Base-by-base conservation (phyloP, 2,888 invertebrate species). In the Drosophila paranaensis region DNA sequence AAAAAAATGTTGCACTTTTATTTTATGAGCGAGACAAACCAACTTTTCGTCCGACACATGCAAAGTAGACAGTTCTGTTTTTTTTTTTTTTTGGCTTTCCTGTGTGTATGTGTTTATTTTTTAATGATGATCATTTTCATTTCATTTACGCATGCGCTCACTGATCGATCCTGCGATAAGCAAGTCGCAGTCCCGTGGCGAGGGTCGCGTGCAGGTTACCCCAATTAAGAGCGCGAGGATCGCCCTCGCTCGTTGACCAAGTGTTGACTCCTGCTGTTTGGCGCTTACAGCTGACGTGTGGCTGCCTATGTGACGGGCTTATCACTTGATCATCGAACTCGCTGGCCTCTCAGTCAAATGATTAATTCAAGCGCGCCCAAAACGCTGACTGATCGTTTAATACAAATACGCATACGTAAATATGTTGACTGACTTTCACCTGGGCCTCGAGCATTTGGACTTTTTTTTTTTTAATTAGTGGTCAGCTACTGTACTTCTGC, bases 201-300 rank as follows among this genome's bases (percentile, higher is more conserved):
- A 89, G 85, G 79, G 79, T 87, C 73, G 67, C 67, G 75, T 68
- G 81, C 74, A 64, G 57, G 37, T 63, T 66, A 69, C 61, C 81
- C 82, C 80, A 75, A 77, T 73, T 81, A 82, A 62, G 58, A 40
- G 55, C 69, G 55, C 63, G 33, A 61, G 61, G 57, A 58, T 66
- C 74, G 46, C 57, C 77, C 72, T 68, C 68, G 61, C 57, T 40
- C 37, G 40, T 48, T 57, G 64, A 30, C 62, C 60, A 88, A 87
- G 90, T 87, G 89, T 90, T 71, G 90, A 74, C 89, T 88, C 89
- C 89, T 90, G 86, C 90, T 77, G 89, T 89, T 91, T 91, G 91
- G 92, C 92, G 92, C 92, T 91, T 88, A 82, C 84, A 82, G 74
- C 82, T 91, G 92, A 92, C 91, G 91, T 91, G 90, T 92, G 91